Evolutionary conservation across 2,797 vertebrate species (phyloP), one percentile per base, ranked within the genome.

Genomic region (Saxicola maurus): DNA sequence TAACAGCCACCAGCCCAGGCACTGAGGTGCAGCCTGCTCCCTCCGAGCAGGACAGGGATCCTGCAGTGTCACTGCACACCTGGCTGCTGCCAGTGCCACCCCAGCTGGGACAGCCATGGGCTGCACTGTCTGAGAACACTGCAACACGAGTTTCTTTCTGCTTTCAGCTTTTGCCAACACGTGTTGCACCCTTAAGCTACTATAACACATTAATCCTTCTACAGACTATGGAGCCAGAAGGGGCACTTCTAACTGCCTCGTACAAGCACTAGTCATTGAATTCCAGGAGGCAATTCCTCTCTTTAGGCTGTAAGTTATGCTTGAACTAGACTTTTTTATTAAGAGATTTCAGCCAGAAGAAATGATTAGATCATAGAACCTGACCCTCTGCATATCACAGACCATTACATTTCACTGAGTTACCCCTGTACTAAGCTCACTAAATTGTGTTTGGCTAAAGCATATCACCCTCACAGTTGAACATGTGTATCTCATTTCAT

Each of bases 401-500:
- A 80, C 85, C 82, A 87, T 89, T 94, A 94, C 84, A 73, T 85
- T 80, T 85, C 84, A 76, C 76, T 0, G 28, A 80, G 65, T 57
- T 87, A 79, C 72, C 68, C 80, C 89, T 85, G 65, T 74, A 82
- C 61, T 91, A 94, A 86, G 86, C 92, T 90, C 89, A 64, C 46
- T 65, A 77, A 94, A 82, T 91, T 91, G 84, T 90, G 88, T 69
- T 93, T 94, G 93, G 94, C 90, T 92, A 89, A 85, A 82, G 82
- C 45, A 3, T 74, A 93, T 91, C 88, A 86, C 81, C 68, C 88
- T 93, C 86, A 60, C 89, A 84, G 86, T 18, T 69, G 53, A 94
- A 95, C 94, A 95, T 86, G 78, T 94, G 90, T 56, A 86, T 95
- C 72, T 91, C 75, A 90, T 95, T 93, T 95, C 65, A 79, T 62